Conservation (phyloP, 2,797 vertebrate genomes). For the Onychomys arenicola region DNA sequence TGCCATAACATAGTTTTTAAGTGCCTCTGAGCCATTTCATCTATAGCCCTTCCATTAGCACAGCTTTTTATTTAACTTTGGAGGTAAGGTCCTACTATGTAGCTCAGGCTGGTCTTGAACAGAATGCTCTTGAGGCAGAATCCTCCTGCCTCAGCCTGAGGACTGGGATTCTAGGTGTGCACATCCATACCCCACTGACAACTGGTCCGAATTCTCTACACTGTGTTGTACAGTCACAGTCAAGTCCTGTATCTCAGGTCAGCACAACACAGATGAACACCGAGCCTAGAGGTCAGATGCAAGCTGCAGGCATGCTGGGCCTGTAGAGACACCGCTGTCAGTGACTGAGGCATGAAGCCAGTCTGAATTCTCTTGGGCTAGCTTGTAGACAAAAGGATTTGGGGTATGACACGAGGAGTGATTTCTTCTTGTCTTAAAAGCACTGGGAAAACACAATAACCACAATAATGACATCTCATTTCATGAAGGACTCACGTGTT, state of each 20-base stretch:
- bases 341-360: rapidly evolving
- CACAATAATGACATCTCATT: neutral
- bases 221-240: neutral
- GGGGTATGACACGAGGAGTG: neutral
- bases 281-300: rapidly evolving
- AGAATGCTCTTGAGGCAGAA: too few species aligned
- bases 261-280: rapidly evolving
- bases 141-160: neutral
- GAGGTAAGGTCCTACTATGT: neutral
- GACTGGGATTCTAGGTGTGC: neutral
- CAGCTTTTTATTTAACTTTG: neutral
- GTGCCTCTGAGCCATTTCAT: neutral
- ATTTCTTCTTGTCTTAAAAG: neutral
- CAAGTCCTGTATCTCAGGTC: neutral
- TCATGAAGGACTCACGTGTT: neutral
- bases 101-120: neutral
- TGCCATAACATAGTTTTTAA: neutral
- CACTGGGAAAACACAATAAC: neutral
- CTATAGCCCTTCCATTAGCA: too few species aligned
- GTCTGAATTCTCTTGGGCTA: neutral
- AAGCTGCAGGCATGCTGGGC: rapidly evolving
- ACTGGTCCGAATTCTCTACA: neutral
- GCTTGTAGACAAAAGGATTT: neutral
- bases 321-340: rapidly evolving
- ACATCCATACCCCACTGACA: neutral